Conservation (phyloP, 2,888 invertebrate species). For the Ecliptopera silaceata region DNA sequence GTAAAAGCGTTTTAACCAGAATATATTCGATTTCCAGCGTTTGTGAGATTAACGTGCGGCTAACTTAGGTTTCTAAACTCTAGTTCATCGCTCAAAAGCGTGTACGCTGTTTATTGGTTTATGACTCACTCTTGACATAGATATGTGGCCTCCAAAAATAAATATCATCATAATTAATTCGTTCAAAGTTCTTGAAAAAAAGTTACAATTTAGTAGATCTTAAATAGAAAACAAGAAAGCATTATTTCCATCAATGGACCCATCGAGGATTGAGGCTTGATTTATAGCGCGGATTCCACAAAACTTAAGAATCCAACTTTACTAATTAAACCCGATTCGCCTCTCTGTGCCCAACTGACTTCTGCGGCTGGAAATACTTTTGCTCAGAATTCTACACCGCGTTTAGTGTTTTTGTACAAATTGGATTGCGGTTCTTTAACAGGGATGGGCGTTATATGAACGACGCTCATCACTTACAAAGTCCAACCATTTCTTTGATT, state of each 20-base stretch:
- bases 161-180: too few species aligned
- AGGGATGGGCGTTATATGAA: neutral
- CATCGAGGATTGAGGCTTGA: slow-evolving; percentile 37
- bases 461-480: too few species aligned
- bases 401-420: slow-evolving; percentile 35
- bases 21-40: too few species aligned
- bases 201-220: neutral
- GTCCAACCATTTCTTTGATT: too few species aligned
- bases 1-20: too few species aligned
- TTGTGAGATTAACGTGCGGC: too few species aligned
- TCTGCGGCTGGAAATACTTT: slow-evolving; percentile 52
- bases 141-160: too few species aligned
- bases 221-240: neutral
- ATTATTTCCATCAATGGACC: neutral
- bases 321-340: slow-evolving; percentile 67
- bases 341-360: slow-evolving; percentile 55
- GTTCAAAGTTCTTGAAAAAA: neutral
- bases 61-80: too few species aligned
- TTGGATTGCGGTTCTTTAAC: slow-evolving; percentile 10
- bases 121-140: too few species aligned
- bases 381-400: slow-evolving; percentile 48
- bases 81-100: too few species aligned
- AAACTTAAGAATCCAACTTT: slow-evolving; percentile 62
- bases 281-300: slow-evolving; percentile 63
- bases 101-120: too few species aligned